A percentile compares a stretch with the other conserved stretches of the same genome.
Evolutionary conservation across 2,113 vertebrate genomes (phyloP).

Genomic region (Sander lucioperca): DNA sequence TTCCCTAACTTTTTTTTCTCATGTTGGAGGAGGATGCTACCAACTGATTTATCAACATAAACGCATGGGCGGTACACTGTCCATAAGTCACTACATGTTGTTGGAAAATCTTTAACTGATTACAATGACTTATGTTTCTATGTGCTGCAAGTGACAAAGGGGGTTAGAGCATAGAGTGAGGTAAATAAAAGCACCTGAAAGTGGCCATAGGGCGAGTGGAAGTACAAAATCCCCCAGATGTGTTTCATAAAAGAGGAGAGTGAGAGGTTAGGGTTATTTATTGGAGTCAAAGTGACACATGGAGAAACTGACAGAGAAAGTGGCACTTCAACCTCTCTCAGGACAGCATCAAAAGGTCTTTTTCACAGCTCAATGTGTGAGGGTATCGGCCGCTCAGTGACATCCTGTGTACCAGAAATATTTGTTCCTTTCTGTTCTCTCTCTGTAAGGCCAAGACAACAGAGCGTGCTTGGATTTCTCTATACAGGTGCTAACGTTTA

Average conservation of each 20-base stretch:
- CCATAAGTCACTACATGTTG: neutral
- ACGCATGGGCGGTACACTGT: neutral
- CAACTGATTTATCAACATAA: neutral
- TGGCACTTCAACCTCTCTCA: constrained; percentile 1
- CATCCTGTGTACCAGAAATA: neutral
- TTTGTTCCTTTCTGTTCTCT: neutral
- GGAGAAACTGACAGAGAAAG: constrained; percentile 10
- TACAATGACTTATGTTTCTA: neutral
- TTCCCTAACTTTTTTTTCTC: neutral
- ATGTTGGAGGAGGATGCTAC: neutral
- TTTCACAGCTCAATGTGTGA: neutral
- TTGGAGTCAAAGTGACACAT: constrained; percentile 34
- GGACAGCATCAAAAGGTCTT: constrained; percentile 10
- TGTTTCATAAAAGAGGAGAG: neutral
- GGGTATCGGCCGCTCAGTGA: constrained; percentile 4
- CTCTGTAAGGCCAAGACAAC: neutral
- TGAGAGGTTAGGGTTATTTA: constrained; percentile 22
- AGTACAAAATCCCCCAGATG: neutral
- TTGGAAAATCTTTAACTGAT: constrained; percentile 15
- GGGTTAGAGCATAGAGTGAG: neutral
- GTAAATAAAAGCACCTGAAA: neutral
- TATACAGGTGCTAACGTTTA: too few relatives aligned
- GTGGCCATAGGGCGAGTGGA: neutral
- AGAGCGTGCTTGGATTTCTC: neutral
- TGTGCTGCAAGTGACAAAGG: neutral